A percentile compares a stretch with the other conserved stretches of the same genome.
Conservation (phyloP, 2,797 vertebrate species). For the Anabacerthia variegaticeps region DNA sequence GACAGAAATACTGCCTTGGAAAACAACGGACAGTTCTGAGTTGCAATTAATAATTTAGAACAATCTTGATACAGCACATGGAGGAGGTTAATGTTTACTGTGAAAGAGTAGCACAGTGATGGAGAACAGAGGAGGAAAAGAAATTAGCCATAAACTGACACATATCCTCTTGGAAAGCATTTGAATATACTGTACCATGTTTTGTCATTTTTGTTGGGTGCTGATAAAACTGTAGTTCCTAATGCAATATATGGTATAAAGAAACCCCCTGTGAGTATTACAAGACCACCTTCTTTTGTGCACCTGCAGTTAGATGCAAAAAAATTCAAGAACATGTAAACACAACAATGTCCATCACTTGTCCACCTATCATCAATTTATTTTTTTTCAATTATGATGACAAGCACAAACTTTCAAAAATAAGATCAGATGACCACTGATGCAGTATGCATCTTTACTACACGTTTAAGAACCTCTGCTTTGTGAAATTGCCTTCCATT, state of each 20-base stretch:
- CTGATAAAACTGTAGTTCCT: not conserved
- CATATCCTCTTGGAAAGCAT: not conserved
- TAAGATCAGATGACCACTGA: not conserved
- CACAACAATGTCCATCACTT: not conserved
- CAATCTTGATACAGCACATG: not conserved
- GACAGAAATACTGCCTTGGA: not conserved
- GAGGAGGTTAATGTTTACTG: not conserved
- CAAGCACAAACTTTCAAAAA: not conserved
- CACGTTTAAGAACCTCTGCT: not conserved
- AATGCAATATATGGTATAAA: not conserved
- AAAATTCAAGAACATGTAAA: not conserved
- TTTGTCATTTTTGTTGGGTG: not conserved
- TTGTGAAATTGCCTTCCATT: not conserved
- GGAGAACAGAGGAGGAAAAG: not conserved
- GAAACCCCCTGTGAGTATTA: accelerated
- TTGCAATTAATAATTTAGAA: not conserved
- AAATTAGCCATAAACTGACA: not conserved
- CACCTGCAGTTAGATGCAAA: not conserved
- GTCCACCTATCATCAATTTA: not conserved
- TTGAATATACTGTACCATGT: not conserved
- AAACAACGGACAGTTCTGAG: not conserved
- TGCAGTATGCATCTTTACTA: accelerated
- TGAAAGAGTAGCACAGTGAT: not conserved
- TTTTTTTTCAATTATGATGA: not conserved
- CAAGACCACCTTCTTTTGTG: not conserved